These are phyloP conservation scores for Balaeniceps rex DNA, from an alignment of 2,113 vertebrate species.

Conservation along the genomic window DNA sequence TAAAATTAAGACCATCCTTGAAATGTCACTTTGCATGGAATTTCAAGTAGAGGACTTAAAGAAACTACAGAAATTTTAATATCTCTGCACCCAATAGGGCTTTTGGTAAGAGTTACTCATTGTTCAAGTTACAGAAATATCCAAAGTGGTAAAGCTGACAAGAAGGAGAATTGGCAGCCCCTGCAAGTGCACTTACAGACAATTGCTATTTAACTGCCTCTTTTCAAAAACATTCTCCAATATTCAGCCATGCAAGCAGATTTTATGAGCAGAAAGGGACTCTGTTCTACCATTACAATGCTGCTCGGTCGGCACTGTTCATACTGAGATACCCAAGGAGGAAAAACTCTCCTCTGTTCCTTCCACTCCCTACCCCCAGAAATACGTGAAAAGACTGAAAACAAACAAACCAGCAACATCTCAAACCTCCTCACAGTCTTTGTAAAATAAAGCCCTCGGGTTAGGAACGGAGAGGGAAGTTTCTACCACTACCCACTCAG, in stretches of 20 bases:
- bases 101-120: background rate
- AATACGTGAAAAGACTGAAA: background rate
- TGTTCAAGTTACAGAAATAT: background rate
- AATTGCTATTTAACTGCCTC: background rate
- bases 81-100: too few relatives aligned
- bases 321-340: background rate
- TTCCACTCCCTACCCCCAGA: background rate
- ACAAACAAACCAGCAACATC: background rate
- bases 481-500: background rate
- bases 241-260: background rate
- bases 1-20: background rate
- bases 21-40: background rate
- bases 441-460: background rate
- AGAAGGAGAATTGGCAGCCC: background rate
- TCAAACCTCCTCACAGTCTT: background rate
- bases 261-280: background rate
- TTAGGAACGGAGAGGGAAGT: background rate
- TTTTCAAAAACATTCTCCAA: background rate
- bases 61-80: background rate
- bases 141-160: background rate
- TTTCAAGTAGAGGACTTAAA: background rate
- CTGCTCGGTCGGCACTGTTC: background rate
- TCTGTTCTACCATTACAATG: background rate
- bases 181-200: background rate
- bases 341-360: background rate